Base-by-base conservation (phyloP, 2,113 vertebrate genomes). In the Larimichthys polyactis region DNA sequence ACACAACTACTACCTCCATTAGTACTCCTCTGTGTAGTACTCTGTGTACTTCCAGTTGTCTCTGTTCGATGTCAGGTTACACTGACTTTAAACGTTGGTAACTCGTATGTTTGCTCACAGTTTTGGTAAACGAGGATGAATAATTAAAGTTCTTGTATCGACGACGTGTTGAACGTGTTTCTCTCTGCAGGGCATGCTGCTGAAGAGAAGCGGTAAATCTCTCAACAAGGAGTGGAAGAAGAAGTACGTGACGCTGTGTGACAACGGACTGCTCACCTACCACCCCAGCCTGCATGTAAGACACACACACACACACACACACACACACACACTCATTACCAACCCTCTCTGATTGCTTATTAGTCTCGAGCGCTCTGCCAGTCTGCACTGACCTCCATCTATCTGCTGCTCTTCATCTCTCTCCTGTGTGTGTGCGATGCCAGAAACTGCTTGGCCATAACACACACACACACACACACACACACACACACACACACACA, bases 151-250 rank as follows among this genome's bases (percentile, higher is more conserved):
- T 36, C 1, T 36, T 36, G 32, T 32, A 10, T 43, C 49, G 6
- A 1, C 8, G 9, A 49, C 10, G 44, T 40, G 19, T 70, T 70
- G 2, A 76, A 15, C 65, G 0, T 55, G 8, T 84, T 5, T 11
- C 4, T 87, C 27, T n/a, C 1, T 52, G 40, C 71, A 99, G 98
- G 98, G 98, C 40, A 97, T 99, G 97, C 94, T 99, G 82, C 90
- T 99, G 81, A 99, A 99, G 89, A 90, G 98, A 73, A 98, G 98
- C 17, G 98, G 98, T 11, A 99, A 99, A 70, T 97, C 98, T 0
- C 58, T 99, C 67, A 99, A 99, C 89, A 99, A 99, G 85, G 98
- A 99, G 81, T 99, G 98, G 98, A 99, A 99, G 93, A 99, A 99
- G 96, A 99, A 99, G 20, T 99, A 99, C 0, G 98, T 99, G 86